Base-by-base conservation (phyloP, 2,797 vertebrate genomes). In the Propithecus deckenii region DNA sequence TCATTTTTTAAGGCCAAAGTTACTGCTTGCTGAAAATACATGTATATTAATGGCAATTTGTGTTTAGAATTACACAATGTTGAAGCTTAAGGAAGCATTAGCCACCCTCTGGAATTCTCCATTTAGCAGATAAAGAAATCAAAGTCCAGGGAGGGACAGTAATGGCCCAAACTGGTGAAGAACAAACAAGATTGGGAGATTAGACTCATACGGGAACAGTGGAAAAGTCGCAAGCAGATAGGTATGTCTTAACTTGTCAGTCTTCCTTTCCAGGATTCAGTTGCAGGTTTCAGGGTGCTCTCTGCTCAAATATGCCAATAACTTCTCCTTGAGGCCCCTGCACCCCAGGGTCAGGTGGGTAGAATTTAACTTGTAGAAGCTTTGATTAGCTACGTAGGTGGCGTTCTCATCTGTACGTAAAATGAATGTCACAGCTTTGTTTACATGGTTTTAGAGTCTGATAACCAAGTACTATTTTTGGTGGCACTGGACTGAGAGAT, bases 41-140 rank as follows among this genome's bases (percentile, higher is more conserved):
- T 48, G 71, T 57, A 92, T n/a, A 55, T 67, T 65, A 91, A 75
- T 38, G 72, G 59, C 23, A 59, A 57, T 7, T 12, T 69, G 22
- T 57, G 43, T 59, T 97, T 69, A 63, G 23, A 83, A 57, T 79
- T 48, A 52, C 0, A 48, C 20, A 59, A 1, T 65, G 65, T 20
- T 65, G 59, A 84, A 69, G 78, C 7, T 35, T 59, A 48, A 91
- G 48, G 57, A 87, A 63, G 43, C 28, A 23, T 13, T 43, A 74
- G 52, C 32, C 5, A 23, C 9, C 46, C 46, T n/a, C 79, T 93
- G 65, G 84, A 48, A 85, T 25, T 85, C 48, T 38, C 57, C 72
- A 59, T 4, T 90, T 55, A 80, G 89, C 38, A 96, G 65, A 85
- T 81, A 86, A 92, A 71, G 63, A 89, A 83, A 52, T 63, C 30